phyloP scores from a whole-genome alignment of 2,888 invertebrate genomes.

The Stomorhina lunata region DNA sequence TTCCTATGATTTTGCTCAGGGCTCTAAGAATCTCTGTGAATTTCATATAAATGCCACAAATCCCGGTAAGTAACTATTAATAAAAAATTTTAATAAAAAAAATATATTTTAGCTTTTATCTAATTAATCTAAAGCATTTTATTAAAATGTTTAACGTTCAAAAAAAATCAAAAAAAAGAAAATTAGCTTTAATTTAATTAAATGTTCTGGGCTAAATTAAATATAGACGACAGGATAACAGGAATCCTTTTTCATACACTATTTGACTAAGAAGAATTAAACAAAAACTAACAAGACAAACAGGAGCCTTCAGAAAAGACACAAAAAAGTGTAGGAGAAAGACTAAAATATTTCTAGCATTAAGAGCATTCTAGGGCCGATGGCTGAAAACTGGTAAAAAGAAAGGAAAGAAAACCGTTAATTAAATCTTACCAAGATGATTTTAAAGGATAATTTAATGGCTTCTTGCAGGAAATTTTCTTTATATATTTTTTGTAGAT shows the following conservation, averaged over 20 bases:
- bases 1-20: slow-evolving; percentile 89
- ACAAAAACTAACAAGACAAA: not conserved
- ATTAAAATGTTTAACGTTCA: not conserved
- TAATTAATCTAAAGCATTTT: not conserved
- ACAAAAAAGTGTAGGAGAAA: not conserved
- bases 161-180: not conserved
- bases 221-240: not conserved
- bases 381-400: slow-evolving; percentile 47
- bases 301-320: not conserved
- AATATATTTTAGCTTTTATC: not conserved
- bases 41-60: slow-evolving; percentile 88
- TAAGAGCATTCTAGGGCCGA: slow-evolving; percentile 64
- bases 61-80: slow-evolving; percentile 75
- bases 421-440: slow-evolving; percentile 72
- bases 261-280: not conserved
- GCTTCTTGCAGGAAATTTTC: slow-evolving; percentile 3
- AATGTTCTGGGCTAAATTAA: slow-evolving; percentile 24
- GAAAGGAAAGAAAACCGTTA: slow-evolving; percentile 73
- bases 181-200: slow-evolving; percentile 43
- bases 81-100: too few relatives aligned
- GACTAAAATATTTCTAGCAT: slow-evolving; percentile 17
- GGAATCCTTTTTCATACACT: not conserved
- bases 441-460: slow-evolving; percentile 37
- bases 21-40: slow-evolving; percentile 82
- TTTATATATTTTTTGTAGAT: not conserved